Base-by-base conservation (phyloP, 2,113 vertebrate species). In the Pseudorectes ferrugineus region DNA sequence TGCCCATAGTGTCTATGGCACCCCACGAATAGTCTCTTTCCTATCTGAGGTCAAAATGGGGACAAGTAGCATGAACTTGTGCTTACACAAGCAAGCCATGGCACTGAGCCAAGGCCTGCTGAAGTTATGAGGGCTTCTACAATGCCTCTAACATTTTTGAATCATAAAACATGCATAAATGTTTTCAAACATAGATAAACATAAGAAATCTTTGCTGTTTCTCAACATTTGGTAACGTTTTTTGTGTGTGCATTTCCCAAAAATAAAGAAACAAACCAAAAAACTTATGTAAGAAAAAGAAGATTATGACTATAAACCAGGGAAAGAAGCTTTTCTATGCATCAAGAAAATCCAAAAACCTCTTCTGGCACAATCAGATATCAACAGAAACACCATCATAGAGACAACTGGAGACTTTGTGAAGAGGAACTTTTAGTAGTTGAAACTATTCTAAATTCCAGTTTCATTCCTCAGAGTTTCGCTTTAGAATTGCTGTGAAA, bases 181-280 rank as follows among this genome's bases (percentile, higher is more conserved):
- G 10, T 63, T 85, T 84, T 93, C 52, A 77, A 91, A 82, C 29
- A 72, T 14, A 77, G 79, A 92, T 75, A 91, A 94, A 57, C 31
- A 63, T 43, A 51, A 75, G 25, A 12, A 43, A 51, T 67, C 6
- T 36, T 88, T 74, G 51, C 45, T 40, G 9, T 77, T 74, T 72
- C 61, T 82, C n/a, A 75, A 14, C 5, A 18, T 23, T 59, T 74
- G 18, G 11, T 55, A 55, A 15, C 8, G 2, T 0, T 14, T n/a
- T n/a, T 28, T 42, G 6, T 57, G 51, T n/a, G 8, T 49, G 24
- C 7, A 35, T 63, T 54, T 67, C 55, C 40, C 26, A 9, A 21
- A 86, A 40, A 40, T 22, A 36, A 43, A 45, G 23, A 58, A 25
- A 36, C 15, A 25, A 26, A 59, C 5, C 15, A 59, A 58, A 76